Base-by-base conservation (phyloP, 2,888 invertebrate species). In the Celastrina argiolus region DNA sequence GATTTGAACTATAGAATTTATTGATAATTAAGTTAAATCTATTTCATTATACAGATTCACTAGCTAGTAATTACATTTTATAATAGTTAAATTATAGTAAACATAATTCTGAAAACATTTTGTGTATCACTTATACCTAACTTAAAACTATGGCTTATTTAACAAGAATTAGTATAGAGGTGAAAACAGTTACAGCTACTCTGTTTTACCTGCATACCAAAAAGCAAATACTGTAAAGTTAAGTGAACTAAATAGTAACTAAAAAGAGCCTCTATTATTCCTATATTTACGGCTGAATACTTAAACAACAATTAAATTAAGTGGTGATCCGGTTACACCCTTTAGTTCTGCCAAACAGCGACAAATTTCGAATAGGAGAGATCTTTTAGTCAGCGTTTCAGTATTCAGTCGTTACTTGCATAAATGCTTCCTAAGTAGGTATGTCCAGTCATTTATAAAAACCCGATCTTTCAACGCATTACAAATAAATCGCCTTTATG, bases 141-240 rank as follows among this genome's bases (percentile, higher is more conserved):
- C 61, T 36, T 61, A 61, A 61, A 39, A 36, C 34, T 59, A 59
- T 36, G 18, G 4, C 39, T 59, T 42, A 66, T 22, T 18, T 42
- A 58, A 59, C 34, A 31, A 64, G 16, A 67, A 80, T 81, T 80
- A 80, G 78, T 81, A 80, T 75, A 76, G 74, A 76, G 76, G 75
- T 79, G 79, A 72, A 69, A 71, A 72, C 67, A 73, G 69, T 65
- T 69, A 65, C 69, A 63, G 45, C 72, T 73, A 66, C 68, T 71
- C 71, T 74, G 74, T 78, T 74, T 75, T 75, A 79, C 78, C 77
- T 80, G 78, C 79, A 77, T 80, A 81, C 81, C 79, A 76, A 81
- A 81, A 79, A 80, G 80, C 81, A 84, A 90, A 90, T 89, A 89
- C 88, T 89, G 89, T 87, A 88, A 89, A 85, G 85, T 87, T 87